Evolutionary conservation across 2,888 invertebrate genomes (phyloP).

Genomic region (Limnephilus auricula): DNA sequence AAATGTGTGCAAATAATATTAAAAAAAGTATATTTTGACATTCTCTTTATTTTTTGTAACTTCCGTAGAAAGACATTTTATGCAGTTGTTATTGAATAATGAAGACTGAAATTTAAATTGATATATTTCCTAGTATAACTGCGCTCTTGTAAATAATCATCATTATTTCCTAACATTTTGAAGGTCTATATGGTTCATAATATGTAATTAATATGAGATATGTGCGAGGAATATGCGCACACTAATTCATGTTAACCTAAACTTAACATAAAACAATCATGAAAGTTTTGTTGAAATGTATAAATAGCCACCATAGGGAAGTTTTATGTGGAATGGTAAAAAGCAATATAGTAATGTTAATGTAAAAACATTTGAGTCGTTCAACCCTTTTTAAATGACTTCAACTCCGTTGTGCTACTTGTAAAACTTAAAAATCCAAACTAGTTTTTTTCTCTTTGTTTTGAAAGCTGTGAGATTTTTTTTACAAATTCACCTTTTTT

Average conservation of each 20-base stretch:
- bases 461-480: neutral
- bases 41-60: constrained; percentile 5
- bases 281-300: neutral
- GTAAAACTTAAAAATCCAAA: neutral
- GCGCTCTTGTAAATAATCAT: constrained; percentile 35
- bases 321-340: neutral
- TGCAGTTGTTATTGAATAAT: constrained; percentile 36
- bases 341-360: neutral
- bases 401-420: neutral
- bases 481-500: neutral
- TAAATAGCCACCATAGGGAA: neutral
- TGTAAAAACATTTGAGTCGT: neutral
- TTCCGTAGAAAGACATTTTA: constrained; percentile 9
- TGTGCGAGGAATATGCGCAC: neutral
- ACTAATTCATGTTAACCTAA: neutral
- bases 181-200: neutral
- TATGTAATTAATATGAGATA: neutral
- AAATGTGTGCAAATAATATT: constrained; percentile 13
- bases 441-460: neutral
- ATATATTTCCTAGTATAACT: constrained; percentile 30
- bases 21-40: neutral
- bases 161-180: neutral
- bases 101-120: constrained; percentile 47
- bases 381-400: neutral
- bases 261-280: neutral